Conservation (phyloP, 2,797 vertebrate genomes). For the Sphenodon punctatus region DNA sequence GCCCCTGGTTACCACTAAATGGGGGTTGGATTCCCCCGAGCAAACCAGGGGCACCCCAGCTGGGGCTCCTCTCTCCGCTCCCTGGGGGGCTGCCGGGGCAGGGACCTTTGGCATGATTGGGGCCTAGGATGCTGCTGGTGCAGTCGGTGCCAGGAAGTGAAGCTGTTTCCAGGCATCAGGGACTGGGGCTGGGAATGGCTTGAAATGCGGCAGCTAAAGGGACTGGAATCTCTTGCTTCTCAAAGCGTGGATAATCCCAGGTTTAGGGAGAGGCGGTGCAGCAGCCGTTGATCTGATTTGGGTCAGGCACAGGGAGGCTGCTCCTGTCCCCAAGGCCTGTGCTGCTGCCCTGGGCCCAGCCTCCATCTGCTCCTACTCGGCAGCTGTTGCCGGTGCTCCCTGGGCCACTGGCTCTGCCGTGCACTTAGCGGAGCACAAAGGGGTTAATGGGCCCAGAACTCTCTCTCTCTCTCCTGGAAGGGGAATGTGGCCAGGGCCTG, state of each 20-base stretch:
- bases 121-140: fast-evolving
- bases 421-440: no score
- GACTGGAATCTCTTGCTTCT: constrained; percentile 56
- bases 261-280: constrained; percentile 65
- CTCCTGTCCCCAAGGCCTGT: no score
- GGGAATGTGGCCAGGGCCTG: no score
- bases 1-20: no score
- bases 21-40: no score
- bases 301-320: constrained; percentile 55
- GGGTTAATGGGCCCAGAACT: no score
- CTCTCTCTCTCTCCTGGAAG: no score
- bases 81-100: no score
- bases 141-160: constrained; percentile 15
- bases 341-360: no score
- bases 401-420: no score
- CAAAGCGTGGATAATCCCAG: constrained; percentile 63
- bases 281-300: constrained; percentile 63
- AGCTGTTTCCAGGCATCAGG: background rate
- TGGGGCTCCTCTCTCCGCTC: background rate
- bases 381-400: no score
- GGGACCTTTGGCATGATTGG: background rate
- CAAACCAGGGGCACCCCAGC: background rate
- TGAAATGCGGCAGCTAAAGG: constrained; percentile 53
- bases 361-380: no score
- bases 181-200: constrained; percentile 43